Conservation (phyloP, 2,888 invertebrate genomes). For the Chrysodeixis includens region DNA sequence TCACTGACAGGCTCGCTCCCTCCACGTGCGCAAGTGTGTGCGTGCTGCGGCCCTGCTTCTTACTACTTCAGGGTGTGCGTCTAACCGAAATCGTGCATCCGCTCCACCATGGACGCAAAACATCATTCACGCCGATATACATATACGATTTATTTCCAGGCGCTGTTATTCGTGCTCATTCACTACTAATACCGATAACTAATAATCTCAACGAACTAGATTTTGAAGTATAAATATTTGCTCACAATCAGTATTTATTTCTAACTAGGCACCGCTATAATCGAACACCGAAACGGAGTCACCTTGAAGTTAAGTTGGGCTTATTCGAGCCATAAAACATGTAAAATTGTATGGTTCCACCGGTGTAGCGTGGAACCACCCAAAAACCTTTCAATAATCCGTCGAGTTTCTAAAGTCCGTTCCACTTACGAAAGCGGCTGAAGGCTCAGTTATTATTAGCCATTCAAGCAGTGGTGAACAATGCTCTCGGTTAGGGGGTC, state of each 20-base stretch:
- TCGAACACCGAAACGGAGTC: slow-evolving; percentile 12
- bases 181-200: slow-evolving; percentile 20
- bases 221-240: slow-evolving; percentile 24
- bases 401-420: slow-evolving; percentile 77
- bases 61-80: slow-evolving; percentile 42
- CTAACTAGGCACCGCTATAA: slow-evolving; percentile 14
- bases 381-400: slow-evolving; percentile 69
- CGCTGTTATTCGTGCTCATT: slow-evolving; percentile 30
- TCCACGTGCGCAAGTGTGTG: slow-evolving; percentile 29
- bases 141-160: slow-evolving; percentile 26
- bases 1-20: slow-evolving; percentile 78
- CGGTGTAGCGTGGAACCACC: slow-evolving; percentile 53
- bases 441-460: slow-evolving; percentile 79
- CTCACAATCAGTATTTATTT: slow-evolving; percentile 24
- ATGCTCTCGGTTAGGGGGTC: slow-evolving; percentile 81
- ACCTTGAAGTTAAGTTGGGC: slow-evolving; percentile 48
- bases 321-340: slow-evolving; percentile 53
- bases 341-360: slow-evolving; percentile 48
- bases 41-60: slow-evolving; percentile 37
- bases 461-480: slow-evolving; percentile 82
- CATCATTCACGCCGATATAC: slow-evolving; percentile 32
- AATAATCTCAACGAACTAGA: slow-evolving; percentile 29
- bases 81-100: slow-evolving; percentile 51
- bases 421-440: slow-evolving; percentile 81
- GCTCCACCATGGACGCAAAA: slow-evolving; percentile 16